Base-by-base conservation (phyloP, 1,140 invertebrate genomes). In the Habropoda laboriosa region DNA sequence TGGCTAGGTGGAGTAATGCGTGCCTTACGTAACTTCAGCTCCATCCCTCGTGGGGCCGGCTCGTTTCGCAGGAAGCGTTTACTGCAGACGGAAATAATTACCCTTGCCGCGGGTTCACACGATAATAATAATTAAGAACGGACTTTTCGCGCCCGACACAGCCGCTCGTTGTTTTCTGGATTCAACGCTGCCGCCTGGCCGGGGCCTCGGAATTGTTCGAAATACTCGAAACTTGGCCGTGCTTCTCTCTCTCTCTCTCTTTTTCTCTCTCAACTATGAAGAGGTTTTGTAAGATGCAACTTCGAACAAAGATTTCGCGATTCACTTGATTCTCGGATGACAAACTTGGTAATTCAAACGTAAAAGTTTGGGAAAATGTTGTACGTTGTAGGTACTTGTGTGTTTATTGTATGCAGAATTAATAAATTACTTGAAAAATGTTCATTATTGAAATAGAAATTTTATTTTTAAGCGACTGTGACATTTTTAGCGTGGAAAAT, bases 81-180 rank as follows among this genome's bases (percentile, higher is more conserved):
- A 86, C 83, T 85, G 76, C 85, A 86, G 89, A 84, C 89, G 89
- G 91, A 92, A 92, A 91, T 92, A 92, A 92, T 92, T 92, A 91
- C 85, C 80, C 64, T 77, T 70, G 80, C 80, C 61, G 75, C 73
- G 75, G 82, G 80, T 90, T 92, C 91, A 87, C 91, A 92, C 91
- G 91, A 88, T 88, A 91, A 92, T 91, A 92, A 91, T 90, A 89
- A 91, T 92, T 91, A 89, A 87, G 86, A 86, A 82, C 87, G 80
- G 87, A 85, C 82, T 85, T 86, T 87, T 87, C 84, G 79, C 82
- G 73, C 68, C 27, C 81, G 81, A 5, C 47, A 67, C 18, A 13
- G 45, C 16, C 24, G 42, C 24, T 30, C 10, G 42, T 49, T 60
- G 13, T 45, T 57, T 30, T 67, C 49, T 51, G 6, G 12, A 58